Percentiles rank a stretch among this genome's conserved stretches.
These are phyloP conservation scores for Nesidiocoris tenuis DNA, from an alignment of 2,888 invertebrate species.

Conservation along the genomic window DNA sequence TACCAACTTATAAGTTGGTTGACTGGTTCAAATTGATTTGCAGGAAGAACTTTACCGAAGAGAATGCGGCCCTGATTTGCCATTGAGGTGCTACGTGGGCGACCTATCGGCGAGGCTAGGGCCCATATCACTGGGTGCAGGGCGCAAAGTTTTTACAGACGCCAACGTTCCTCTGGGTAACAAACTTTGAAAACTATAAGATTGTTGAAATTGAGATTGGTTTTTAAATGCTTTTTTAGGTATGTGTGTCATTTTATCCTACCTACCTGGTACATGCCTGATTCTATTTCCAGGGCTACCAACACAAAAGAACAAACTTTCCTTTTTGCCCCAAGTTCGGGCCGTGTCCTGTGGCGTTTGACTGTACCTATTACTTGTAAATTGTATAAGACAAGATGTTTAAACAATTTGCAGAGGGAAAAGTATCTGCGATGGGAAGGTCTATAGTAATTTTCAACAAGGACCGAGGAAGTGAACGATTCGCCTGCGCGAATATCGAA, in stretches of 20 bases:
- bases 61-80: slow-evolving; percentile 86
- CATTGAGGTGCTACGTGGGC: slow-evolving; percentile 86
- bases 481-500: slow-evolving; percentile 88
- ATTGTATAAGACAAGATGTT: too few relatives aligned
- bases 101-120: slow-evolving; percentile 84
- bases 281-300: too few relatives aligned
- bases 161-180: slow-evolving; percentile 77
- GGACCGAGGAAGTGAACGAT: slow-evolving; percentile 67
- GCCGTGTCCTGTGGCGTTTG: too few relatives aligned
- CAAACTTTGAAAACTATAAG: too few relatives aligned
- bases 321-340: too few relatives aligned
- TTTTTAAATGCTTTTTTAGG: too few relatives aligned
- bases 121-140: slow-evolving; percentile 75
- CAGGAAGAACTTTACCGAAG: slow-evolving; percentile 79
- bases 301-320: too few relatives aligned
- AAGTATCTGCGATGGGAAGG: slow-evolving; percentile 76
- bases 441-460: slow-evolving; percentile 82
- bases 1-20: too few relatives aligned
- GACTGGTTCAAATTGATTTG: not conserved
- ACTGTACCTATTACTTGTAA: too few relatives aligned
- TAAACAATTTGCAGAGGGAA: slow-evolving; percentile 62
- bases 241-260: too few relatives aligned
- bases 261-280: too few relatives aligned
- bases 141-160: slow-evolving; percentile 77
- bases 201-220: not conserved